Evolutionary conservation across 1,140 invertebrate species (phyloP).

Genomic region (Akabosia matsudoensis): DNA sequence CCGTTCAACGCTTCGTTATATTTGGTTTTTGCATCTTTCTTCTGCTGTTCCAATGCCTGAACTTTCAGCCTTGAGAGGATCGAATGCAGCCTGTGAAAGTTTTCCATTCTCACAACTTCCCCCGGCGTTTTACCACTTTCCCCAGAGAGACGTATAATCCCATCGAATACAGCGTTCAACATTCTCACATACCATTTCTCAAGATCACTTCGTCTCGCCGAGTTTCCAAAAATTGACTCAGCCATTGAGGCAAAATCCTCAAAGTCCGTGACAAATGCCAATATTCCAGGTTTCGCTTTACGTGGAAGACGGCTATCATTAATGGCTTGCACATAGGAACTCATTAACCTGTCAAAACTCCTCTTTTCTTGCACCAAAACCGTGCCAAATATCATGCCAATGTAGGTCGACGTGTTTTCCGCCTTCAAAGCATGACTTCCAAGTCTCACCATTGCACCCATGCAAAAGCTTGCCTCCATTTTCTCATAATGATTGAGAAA

Average conservation of each 20-base stretch:
- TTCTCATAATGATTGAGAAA: constrained; percentile 83
- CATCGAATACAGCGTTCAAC: constrained; percentile 79
- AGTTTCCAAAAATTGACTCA: constrained; percentile 81
- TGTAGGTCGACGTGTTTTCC: constrained; percentile 84
- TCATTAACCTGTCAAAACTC: constrained; percentile 90
- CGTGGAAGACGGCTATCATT: constrained; percentile 68
- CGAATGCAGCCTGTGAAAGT: constrained; percentile 91
- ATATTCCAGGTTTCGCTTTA: constrained; percentile 83
- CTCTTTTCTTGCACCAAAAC: constrained; percentile 89
- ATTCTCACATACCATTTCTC: constrained; percentile 92
- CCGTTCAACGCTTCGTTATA: constrained; percentile 85
- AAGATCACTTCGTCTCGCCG: constrained; percentile 85
- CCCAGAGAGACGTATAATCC: constrained; percentile 71
- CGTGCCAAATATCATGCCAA: constrained; percentile 84
- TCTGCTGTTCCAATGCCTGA: constrained; percentile 75
- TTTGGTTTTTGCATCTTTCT: constrained; percentile 86
- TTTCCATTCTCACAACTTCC: constrained; percentile 95
- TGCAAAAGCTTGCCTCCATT: constrained; percentile 84
- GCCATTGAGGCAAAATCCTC: constrained; percentile 82
- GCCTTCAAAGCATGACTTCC: constrained; percentile 86
- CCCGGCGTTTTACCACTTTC: constrained; percentile 91
- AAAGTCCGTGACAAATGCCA: constrained; percentile 88
- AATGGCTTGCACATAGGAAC: constrained; percentile 77
- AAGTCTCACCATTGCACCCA: constrained; percentile 84
- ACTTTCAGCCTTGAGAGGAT: constrained; percentile 87